Conservation (phyloP, 2,797 vertebrate species). For the Melanogrammus aeglefinus region DNA sequence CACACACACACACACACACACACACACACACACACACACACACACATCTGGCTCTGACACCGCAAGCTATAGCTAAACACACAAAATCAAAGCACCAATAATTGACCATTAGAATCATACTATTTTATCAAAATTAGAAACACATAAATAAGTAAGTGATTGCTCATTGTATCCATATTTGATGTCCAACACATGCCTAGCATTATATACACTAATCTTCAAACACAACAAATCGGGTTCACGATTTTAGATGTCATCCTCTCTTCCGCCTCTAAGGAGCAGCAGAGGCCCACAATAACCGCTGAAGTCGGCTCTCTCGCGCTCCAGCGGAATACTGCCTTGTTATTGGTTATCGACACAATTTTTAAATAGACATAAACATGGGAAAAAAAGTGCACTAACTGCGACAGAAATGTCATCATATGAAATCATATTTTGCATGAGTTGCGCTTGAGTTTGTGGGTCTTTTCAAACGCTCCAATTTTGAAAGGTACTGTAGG, state of each 20-base stretch:
- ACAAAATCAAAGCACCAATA: constrained; percentile 3
- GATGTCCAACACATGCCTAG: not conserved
- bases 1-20: constrained; percentile 19
- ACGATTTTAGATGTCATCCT: constrained; percentile 12
- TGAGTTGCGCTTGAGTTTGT: not conserved
- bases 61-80: constrained; percentile 7
- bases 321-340: not conserved
- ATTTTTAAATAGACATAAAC: not conserved
- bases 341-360: not conserved
- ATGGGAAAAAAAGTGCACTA: not conserved
- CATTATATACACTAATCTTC: not conserved
- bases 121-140: not conserved
- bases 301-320: constrained; percentile 25
- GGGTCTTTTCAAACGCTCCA: not conserved
- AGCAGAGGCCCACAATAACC: constrained; percentile 69
- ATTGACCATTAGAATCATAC: not conserved
- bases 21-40: constrained; percentile 6
- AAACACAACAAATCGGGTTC: not conserved
- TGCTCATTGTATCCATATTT: not conserved
- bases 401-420: not conserved
- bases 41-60: not conserved
- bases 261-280: constrained; percentile 67
- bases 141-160: not conserved
- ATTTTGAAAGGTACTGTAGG: not conserved
- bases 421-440: not conserved